Base-by-base conservation (phyloP, 2,113 vertebrate genomes). In the Microtus richardsoni region DNA sequence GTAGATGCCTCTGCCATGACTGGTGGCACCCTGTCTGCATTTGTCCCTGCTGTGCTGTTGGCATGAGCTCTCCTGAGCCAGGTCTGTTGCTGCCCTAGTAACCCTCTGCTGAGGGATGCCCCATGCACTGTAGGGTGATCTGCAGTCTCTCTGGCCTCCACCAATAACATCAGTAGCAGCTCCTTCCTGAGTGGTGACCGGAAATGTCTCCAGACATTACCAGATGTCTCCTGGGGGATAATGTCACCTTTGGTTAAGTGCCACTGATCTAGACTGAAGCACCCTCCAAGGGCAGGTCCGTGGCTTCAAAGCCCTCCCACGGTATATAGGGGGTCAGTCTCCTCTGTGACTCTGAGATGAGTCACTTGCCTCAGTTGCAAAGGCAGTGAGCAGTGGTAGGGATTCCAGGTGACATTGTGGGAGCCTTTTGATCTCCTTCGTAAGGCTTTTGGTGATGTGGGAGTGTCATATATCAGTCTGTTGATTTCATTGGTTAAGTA, bases 1-100 rank as follows among this genome's bases (percentile, higher is more conserved):
- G 49, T 1, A 7, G 62, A 2, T 0, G 2, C 22, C 24, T 3
- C 28, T 52, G 1, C 44, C 5, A 0, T 8, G 10, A 0, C 52
- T 28, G 0, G 3, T 11, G 49, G 5, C 39, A 36, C 44, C 44
- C 49, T n/a, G 0, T 74, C 30, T 68, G 36, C 58, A 2, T 54
- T 3, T 14, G 49, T 60, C 8, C 82, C 28, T 2, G 0, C 0
- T 1, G 14, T 12, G 2, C 66, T 82, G 2, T 22, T 17, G 73
- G 21, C 41, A 36, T 6, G 21, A 30, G 39, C 0, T 78, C 91
- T 71, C 6, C 49, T 1, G 0, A 8, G 1, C 2, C 44, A 0
- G 44, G 39, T 0, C 39, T 26, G 0, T 0, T 10, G n/a, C 33
- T 3, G 24, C 41, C 33, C 21, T 24, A 16, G 2, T 28, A 0